Percentiles rank a stretch among this genome's conserved stretches.
Conservation (phyloP, 1,140 invertebrate genomes). For the Drosophila santomea region DNA sequence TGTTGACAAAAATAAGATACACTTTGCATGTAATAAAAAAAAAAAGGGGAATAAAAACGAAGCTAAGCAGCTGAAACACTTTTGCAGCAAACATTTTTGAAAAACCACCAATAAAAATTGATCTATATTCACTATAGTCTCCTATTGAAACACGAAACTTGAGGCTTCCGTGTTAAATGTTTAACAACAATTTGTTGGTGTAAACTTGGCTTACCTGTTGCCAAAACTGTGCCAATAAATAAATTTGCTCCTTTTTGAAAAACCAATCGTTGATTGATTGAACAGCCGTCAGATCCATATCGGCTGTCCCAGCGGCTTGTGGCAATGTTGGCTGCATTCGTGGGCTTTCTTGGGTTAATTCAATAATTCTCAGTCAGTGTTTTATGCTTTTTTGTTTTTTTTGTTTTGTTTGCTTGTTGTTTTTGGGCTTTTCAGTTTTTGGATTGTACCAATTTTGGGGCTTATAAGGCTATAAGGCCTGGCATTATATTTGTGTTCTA, state of each 20-base stretch:
- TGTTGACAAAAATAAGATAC: neutral
- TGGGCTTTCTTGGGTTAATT: constrained; percentile 75
- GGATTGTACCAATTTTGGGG: constrained; percentile 11
- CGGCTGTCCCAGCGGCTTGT: constrained; percentile 88
- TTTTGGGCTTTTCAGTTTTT: constrained; percentile 5
- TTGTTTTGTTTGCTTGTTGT: no score
- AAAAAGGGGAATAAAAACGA: no score
- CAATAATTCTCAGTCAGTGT: constrained; percentile 20
- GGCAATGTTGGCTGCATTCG: constrained; percentile 89
- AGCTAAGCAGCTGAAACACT: no score
- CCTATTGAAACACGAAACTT: no score
- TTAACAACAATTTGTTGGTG: no score
- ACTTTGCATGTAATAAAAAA: no score
- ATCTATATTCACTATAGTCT: no score
- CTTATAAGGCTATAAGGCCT: constrained; percentile 20
- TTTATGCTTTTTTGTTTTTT: neutral
- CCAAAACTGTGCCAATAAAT: constrained; percentile 96
- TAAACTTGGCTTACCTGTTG: constrained; percentile 90
- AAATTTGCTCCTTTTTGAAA: constrained; percentile 96
- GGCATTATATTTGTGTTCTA: neutral
- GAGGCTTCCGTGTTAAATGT: no score
- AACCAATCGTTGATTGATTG: constrained; percentile 96
- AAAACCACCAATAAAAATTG: no score
- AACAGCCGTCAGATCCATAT: constrained; percentile 92
- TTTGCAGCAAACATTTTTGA: no score